Base-by-base conservation (phyloP, 2,113 vertebrate species). In the Balaenoptera acutorostrata region DNA sequence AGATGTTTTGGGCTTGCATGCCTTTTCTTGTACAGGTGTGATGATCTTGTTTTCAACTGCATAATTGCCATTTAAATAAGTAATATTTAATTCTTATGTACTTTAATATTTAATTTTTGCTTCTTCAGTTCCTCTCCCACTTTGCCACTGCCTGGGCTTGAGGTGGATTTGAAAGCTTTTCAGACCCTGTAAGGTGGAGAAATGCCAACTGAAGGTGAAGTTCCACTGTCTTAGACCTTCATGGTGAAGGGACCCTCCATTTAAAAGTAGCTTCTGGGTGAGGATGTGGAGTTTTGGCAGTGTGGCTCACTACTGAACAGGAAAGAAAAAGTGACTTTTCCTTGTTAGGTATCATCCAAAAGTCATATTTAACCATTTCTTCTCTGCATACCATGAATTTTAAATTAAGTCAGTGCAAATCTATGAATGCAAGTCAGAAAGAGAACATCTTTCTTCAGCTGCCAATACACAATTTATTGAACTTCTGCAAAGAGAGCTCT, bases 21-120 rank as follows among this genome's bases (percentile, higher is more conserved):
- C 98, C 98, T 99, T 98, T 98, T 98, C 98, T 99, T 98, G 99
- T 99, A 99, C 99, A 99, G 99, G 99, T 99, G 99, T 99, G 99
- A 99, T 98, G 98, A 99, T 99, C 98, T 99, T 99, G 98, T 98
- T 99, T 99, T 99, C 99, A 99, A 99, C 98, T 97, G 98, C 98
- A 98, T 99, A 99, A 99, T 99, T 99, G 99, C 99, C 98, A 98
- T 99, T 99, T 99, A 99, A 99, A 99, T 99, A 99, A 98, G 98
- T 99, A 98, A 99, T 99, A 99, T 99, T 99, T 99, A 99, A 99
- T 99, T 99, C 98, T 98, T 99, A 98, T 98, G 98, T 99, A 99
- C 99, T 99, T 99, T 99, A 99, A 99, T 99, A 99, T 99, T 99
- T 99, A 99, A 99, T 99, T 99, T 99, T 98, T 99, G 95, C 98